Evolutionary conservation across 2,797 vertebrate genomes (phyloP), one percentile per base, ranked within the genome.

Genomic region (Lepidocolaptes lacrymiger): DNA sequence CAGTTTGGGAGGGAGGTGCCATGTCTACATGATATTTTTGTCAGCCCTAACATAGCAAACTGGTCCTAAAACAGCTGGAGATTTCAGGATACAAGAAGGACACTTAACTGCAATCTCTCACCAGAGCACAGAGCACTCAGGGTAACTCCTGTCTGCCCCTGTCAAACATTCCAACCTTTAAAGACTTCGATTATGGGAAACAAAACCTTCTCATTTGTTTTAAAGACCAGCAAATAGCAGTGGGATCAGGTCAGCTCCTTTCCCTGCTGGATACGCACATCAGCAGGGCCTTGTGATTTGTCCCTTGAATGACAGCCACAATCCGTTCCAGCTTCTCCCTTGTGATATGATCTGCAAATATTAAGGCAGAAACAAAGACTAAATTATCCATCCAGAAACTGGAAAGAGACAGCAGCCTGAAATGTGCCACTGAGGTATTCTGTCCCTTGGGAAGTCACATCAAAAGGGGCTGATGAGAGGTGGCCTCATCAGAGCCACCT

Each of bases 201-300:
- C 37, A 66, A 49, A 89, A 64, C 41, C 5, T 49, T 43, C 61
- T 56, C 3, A 12, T 73, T 76, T 64, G 34, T 78, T 84, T 69
- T 34, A 39, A 85, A 73, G 52, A 79, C 10, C 43, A 74, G 48
- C 39, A 67, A 85, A 64, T 13, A 20, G 37, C 78, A 81, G 41
- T 30, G 5, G 5, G 61, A 34, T 62, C 24, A 28, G 51, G 44
- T 54, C 73, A 85, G 61, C 63, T 77, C 61, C 6, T 69, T 68
- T 88, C 41, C 49, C 34, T 6, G 0, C 1, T 23, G 44, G 85
- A 68, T 67, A 97, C 98, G 2, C 98, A 99, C 99, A 43, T 97
- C 94, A 99, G 97, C 95, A 99, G 92, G 8, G 99, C 98, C 96
- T 99, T 99, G 88, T 99, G 99, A 96, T 99, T 98, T 91, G 97